These are phyloP conservation scores for Cygnus atratus DNA, from an alignment of 2,113 vertebrate genomes.

Conservation along the genomic window DNA sequence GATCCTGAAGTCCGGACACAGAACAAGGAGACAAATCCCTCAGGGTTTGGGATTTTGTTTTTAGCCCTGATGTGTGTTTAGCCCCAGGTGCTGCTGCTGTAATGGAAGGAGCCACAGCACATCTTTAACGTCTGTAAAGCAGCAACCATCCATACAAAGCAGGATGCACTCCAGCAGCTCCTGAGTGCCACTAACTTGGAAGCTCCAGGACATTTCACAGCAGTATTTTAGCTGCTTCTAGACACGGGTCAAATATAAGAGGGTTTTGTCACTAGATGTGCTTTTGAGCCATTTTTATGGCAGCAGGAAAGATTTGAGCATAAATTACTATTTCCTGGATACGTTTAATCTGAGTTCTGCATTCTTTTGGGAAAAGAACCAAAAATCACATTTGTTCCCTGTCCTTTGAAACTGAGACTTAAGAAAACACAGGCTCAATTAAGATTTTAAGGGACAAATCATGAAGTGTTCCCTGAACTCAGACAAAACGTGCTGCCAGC, in stretches of 20 bases:
- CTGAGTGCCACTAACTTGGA: background rate
- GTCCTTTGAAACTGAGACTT: background rate
- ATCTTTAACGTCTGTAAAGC: background rate
- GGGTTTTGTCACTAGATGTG: background rate
- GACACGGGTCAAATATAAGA: background rate
- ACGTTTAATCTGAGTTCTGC: background rate
- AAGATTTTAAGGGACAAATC: background rate
- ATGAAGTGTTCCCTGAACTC: background rate
- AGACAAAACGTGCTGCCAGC: background rate
- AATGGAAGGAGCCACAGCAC: background rate
- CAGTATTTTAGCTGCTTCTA: background rate
- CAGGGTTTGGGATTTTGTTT: background rate
- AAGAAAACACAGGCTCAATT: background rate
- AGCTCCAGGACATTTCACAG: background rate
- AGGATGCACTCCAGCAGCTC: fast-evolving
- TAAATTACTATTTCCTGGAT: background rate
- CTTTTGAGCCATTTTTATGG: background rate
- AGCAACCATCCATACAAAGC: background rate
- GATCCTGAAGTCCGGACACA: fast-evolving
- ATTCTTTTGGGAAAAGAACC: conserved; percentile 4
- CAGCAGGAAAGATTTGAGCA: background rate
- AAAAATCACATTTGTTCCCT: background rate
- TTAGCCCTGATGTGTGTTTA: background rate
- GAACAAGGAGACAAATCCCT: background rate
- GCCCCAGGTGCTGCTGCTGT: background rate